Evolutionary conservation across 2,888 invertebrate genomes (phyloP).

Genomic region (Tiliacea citrago): DNA sequence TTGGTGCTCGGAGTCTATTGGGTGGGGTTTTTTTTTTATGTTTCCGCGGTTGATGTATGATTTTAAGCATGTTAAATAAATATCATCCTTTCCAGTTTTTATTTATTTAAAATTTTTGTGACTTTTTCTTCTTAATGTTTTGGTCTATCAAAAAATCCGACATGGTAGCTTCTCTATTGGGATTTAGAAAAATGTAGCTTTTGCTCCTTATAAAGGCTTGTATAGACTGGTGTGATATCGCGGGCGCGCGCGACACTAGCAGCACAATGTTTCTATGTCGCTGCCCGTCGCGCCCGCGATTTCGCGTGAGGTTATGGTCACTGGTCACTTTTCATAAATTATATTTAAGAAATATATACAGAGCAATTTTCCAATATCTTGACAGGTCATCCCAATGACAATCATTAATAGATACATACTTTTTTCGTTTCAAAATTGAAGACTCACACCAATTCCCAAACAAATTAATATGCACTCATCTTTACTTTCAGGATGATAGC

Average conservation of each 20-base stretch:
- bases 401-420: no score
- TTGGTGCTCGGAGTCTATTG: conserved; percentile 58
- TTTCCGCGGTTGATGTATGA: conserved; percentile 51
- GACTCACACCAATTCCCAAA: not conserved
- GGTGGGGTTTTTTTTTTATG: conserved; percentile 39
- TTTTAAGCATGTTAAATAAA: conserved; percentile 55
- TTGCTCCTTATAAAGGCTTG: no score
- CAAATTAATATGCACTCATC: conserved; percentile 62
- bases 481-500: conserved; percentile 70
- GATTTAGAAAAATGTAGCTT: not conserved
- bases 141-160: not conserved
- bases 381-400: no score
- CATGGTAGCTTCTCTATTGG: not conserved
- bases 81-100: conserved; percentile 36
- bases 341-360: no score
- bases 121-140: conserved; percentile 22
- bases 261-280: no score
- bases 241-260: no score
- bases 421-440: not conserved
- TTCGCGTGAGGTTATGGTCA: no score
- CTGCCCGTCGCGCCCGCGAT: no score
- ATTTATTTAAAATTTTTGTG: not conserved
- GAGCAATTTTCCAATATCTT: not conserved
- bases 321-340: no score
- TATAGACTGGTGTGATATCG: no score